These are phyloP conservation scores for Mungos mungo DNA, from an alignment of 2,113 vertebrate species.

Conservation along the genomic window DNA sequence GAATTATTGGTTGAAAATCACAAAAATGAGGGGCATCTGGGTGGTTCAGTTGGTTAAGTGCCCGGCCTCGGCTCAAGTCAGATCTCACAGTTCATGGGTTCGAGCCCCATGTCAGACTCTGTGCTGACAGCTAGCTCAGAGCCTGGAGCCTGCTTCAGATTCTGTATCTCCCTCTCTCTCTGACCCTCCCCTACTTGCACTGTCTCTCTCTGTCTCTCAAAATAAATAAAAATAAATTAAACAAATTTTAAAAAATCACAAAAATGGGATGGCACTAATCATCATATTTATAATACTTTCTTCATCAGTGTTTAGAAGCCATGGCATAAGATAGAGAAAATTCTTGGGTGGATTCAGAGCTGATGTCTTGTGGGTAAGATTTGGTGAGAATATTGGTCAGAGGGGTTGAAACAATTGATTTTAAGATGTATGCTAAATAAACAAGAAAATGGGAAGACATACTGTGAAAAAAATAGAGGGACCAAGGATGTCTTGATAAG, in stretches of 20 bases:
- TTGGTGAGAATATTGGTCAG: slow-evolving; percentile 11
- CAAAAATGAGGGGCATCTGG: not conserved
- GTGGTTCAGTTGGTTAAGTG: no score
- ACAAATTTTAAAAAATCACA: not conserved
- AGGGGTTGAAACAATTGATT: not conserved
- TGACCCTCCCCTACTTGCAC: no score
- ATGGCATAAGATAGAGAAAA: not conserved
- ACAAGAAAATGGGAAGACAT: not conserved
- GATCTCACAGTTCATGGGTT: no score
- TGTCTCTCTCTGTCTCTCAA: no score
- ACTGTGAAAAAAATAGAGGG: not conserved
- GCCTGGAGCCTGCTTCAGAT: no score
- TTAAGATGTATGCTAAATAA: not conserved
- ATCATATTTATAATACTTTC: not conserved
- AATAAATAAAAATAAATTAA: no score
- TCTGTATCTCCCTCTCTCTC: no score
- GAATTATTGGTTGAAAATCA: not conserved
- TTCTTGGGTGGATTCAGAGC: not conserved
- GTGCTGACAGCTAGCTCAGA: no score
- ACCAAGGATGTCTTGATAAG: not conserved
- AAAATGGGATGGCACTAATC: not conserved
- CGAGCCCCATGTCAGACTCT: no score
- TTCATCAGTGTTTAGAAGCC: not conserved
- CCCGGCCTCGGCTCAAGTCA: no score
- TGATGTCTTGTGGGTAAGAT: not conserved